phyloP scores from a whole-genome alignment of 1,140 invertebrate genomes.

The Pogonus chalceus region DNA sequence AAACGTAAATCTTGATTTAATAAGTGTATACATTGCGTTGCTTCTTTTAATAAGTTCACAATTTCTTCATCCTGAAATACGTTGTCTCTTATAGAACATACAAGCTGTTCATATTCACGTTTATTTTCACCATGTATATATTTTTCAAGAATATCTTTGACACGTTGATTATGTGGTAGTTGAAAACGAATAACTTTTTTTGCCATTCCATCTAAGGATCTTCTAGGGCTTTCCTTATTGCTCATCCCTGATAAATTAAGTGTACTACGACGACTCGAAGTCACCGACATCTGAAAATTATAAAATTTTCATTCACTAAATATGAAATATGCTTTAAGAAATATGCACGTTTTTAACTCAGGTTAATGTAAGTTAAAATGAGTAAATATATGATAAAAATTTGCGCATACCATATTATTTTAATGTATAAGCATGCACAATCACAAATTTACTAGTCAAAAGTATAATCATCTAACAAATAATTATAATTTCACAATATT shows the following conservation, averaged over 20 bases:
- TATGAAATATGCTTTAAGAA: too few species aligned
- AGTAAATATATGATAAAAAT: too few species aligned
- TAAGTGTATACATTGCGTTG: conserved; percentile 45
- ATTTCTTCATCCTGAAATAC: conserved; percentile 46
- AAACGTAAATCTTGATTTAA: conserved; percentile 43
- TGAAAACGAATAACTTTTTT: conserved; percentile 21
- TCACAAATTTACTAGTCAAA: too few species aligned
- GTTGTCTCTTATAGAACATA: conserved; percentile 27
- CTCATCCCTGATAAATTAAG: neutral
- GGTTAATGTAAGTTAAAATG: too few species aligned
- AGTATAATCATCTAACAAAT: too few species aligned
- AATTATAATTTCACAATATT: too few species aligned
- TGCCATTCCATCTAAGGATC: neutral
- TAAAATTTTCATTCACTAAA: too few species aligned
- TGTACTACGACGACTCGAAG: neutral
- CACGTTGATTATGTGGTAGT: conserved; percentile 28
- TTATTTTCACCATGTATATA: conserved; percentile 19
- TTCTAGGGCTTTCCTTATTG: neutral
- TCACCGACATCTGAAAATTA: neutral
- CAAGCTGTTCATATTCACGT: conserved; percentile 28
- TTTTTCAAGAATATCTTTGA: conserved; percentile 24
- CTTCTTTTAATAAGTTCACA: conserved; percentile 40
- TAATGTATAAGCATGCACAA: too few species aligned
- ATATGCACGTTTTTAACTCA: too few species aligned
- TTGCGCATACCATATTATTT: too few species aligned